Conservation (phyloP, 2,113 vertebrate species). For the Sturnus vulgaris region DNA sequence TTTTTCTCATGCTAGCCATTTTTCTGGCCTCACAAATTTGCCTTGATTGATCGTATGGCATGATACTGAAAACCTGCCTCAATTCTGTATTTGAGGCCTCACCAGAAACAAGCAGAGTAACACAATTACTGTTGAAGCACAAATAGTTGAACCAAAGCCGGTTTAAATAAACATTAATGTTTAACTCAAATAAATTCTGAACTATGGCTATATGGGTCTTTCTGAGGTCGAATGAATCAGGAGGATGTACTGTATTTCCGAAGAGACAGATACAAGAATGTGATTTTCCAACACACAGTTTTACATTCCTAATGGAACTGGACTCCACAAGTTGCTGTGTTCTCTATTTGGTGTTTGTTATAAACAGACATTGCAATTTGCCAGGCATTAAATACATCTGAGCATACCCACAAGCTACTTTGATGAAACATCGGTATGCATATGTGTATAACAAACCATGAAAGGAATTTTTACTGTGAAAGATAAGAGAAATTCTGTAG, state of each 20-base stretch:
- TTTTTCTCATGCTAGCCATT: neutral
- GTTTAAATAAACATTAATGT: neutral
- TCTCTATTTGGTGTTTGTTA: conserved; percentile 18
- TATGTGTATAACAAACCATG: neutral
- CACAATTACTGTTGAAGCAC: neutral
- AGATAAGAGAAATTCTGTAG: neutral
- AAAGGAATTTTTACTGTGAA: conserved; percentile 26
- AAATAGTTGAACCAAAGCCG: neutral
- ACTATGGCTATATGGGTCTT: neutral
- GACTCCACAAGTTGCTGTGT: neutral
- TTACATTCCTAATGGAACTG: neutral
- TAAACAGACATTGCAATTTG: neutral
- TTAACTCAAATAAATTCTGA: conserved; percentile 2
- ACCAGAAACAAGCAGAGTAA: neutral
- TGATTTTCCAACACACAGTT: neutral
- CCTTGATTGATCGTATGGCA: neutral
- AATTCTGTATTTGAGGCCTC: neutral
- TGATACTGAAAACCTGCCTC: neutral
- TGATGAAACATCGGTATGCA: conserved; percentile 19
- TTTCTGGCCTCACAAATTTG: neutral
- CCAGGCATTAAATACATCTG: neutral
- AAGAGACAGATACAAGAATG: neutral
- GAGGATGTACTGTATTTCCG: neutral
- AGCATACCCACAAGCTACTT: neutral
- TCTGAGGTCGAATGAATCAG: neutral